Conservation (phyloP, 2,888 invertebrate genomes). For the Tanypteryx hageni region DNA sequence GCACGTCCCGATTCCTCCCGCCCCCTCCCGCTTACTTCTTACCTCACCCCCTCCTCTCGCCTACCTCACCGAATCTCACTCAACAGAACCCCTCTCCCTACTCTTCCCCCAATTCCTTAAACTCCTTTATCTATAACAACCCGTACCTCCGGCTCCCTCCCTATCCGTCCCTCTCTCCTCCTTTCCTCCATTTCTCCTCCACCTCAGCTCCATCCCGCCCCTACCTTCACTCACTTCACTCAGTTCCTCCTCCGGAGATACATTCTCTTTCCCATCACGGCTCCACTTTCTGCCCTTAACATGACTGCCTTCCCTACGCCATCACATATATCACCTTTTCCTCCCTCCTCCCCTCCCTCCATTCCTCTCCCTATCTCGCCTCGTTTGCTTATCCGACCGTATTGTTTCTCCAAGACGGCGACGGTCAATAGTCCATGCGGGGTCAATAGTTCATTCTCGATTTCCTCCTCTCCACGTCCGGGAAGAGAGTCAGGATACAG, state of each 20-base stretch:
- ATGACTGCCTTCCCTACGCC: neutral
- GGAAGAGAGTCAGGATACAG: neutral
- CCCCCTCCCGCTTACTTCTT: too few species aligned
- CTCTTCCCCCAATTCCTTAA: neutral
- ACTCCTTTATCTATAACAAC: neutral
- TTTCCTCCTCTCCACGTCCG: neutral
- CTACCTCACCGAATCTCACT: too few species aligned
- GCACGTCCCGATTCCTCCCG: neutral
- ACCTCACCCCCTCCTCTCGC: too few species aligned
- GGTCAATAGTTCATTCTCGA: slow-evolving; percentile 78
- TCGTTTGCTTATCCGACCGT: slow-evolving; percentile 19
- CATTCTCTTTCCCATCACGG: slow-evolving; percentile 32
- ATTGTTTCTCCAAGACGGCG: neutral
- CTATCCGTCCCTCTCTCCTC: neutral
- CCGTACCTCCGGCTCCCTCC: neutral
- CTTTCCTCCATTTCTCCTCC: neutral
- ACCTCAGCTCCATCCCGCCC: neutral
- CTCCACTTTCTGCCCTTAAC: neutral
- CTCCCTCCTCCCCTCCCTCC: neutral
- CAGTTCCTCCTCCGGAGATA: neutral
- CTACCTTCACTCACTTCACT: neutral
- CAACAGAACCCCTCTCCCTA: neutral
- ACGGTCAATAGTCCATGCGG: slow-evolving; percentile 76
- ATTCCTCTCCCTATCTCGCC: neutral
- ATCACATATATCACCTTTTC: neutral